Evolutionary conservation across 2,797 vertebrate genomes (phyloP).

Genomic region (Falco rusticolus): DNA sequence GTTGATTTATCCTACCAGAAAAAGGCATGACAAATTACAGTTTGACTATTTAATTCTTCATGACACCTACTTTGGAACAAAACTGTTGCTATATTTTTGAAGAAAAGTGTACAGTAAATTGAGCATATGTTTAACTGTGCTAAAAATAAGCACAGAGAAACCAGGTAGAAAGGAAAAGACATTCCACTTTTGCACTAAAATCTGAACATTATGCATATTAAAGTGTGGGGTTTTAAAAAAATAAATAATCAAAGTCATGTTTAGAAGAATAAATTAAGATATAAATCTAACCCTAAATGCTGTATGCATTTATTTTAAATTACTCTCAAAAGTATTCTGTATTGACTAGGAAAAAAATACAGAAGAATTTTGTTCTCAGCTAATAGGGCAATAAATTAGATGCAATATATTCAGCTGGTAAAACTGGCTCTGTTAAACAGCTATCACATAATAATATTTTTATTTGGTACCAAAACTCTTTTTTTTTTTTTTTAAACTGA

Average conservation of each 20-base stretch:
- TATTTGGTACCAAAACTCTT: constrained; percentile 1
- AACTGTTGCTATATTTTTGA: neutral
- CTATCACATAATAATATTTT: constrained; percentile 39
- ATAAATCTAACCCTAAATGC: constrained; percentile 36
- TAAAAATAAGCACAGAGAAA: constrained; percentile 12
- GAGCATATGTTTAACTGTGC: neutral
- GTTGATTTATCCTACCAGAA: constrained; percentile 44
- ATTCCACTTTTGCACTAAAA: neutral
- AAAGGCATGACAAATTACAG: neutral
- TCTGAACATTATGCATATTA: constrained; percentile 5
- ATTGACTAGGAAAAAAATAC: constrained; percentile 20
- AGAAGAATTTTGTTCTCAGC: constrained; percentile 67
- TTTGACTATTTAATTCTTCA: neutral
- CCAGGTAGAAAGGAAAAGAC: constrained; percentile 22
- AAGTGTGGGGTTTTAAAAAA: neutral
- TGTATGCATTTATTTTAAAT: constrained; percentile 6
- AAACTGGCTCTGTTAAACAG: constrained; percentile 9
- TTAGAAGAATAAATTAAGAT: constrained; percentile 44
- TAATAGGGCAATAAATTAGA: constrained; percentile 66
- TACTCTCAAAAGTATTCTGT: constrained; percentile 35
- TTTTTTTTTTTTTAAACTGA: neutral
- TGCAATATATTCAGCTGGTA: constrained; percentile 48
- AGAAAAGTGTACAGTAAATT: neutral
- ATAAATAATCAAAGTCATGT: neutral
- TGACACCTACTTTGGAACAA: constrained; percentile 39